phyloP scores from a whole-genome alignment of 2,888 invertebrate species.

The Coleophora flavipennella region DNA sequence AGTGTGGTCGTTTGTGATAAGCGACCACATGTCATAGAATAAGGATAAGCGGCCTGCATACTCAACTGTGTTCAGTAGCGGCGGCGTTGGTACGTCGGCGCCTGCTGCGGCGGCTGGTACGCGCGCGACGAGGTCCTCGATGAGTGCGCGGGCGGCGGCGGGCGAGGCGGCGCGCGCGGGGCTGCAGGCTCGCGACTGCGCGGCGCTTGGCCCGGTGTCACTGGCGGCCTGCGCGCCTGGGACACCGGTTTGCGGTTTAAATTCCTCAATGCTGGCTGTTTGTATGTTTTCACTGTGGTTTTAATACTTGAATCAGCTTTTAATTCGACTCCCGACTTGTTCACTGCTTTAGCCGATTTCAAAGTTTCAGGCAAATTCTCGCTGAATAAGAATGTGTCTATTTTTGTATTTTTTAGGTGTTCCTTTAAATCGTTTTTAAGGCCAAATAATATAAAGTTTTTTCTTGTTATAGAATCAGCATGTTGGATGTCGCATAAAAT shows the following conservation, averaged over 20 bases:
- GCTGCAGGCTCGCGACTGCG: no score
- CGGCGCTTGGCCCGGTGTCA: not conserved
- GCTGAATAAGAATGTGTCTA: constrained; percentile 4
- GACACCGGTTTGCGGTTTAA: no score
- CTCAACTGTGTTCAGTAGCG: constrained; percentile 8
- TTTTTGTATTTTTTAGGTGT: constrained; percentile 2
- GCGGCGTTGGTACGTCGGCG: not conserved
- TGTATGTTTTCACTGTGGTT: constrained; percentile 1
- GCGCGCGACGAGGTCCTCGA: no score
- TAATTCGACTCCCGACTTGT: constrained; percentile 4
- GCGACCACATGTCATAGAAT: constrained; percentile 7
- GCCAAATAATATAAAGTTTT: constrained; percentile 1
- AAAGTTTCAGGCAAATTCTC: constrained; percentile 3
- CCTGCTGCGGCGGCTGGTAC: no score
- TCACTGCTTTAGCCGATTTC: constrained; percentile 5
- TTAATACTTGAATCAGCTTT: no score
- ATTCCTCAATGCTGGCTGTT: no score
- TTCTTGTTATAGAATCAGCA: constrained; percentile 2
- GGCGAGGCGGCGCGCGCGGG: no score
- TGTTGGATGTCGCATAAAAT: constrained; percentile 6
- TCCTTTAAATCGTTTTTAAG: constrained; percentile 8
- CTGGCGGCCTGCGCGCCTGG: not conserved
- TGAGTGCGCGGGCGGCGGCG: constrained; percentile 2
- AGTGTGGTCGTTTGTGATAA: constrained; percentile 6
- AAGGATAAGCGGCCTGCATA: constrained; percentile 6